A percentile compares a stretch with the other conserved stretches of the same genome.
Evolutionary conservation across 2,888 invertebrate species (phyloP).

Genomic region (Drepana falcataria): DNA sequence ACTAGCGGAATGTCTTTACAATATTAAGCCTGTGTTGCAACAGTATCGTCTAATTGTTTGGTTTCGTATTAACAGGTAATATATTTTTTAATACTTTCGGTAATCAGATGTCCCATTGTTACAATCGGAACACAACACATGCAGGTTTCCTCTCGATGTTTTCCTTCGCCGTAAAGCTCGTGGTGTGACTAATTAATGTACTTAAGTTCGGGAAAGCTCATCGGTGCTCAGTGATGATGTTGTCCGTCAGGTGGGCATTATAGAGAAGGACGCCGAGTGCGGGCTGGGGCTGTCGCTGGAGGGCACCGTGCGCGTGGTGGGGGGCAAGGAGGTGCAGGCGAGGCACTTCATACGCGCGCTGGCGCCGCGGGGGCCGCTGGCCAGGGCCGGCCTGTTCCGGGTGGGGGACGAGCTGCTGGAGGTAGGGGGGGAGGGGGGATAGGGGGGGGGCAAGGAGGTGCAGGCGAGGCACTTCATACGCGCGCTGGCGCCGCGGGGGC

Average conservation of each 20-base stretch:
- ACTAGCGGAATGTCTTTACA: too few species aligned
- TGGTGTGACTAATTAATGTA: too few species aligned
- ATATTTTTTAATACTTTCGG: too few species aligned
- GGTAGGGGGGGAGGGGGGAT: constrained; percentile 56
- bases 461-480: constrained; percentile 95
- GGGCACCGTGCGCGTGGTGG: constrained; percentile 93
- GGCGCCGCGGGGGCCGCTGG: constrained; percentile 92
- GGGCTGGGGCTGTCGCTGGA: constrained; percentile 95
- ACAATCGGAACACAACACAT: too few species aligned
- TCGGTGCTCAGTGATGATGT: too few species aligned
- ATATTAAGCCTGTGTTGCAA: too few species aligned
- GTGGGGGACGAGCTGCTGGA: constrained; percentile 93
- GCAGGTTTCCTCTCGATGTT: too few species aligned
- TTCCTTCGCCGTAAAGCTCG: too few species aligned
- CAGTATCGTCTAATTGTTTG: too few species aligned
- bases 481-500: constrained; percentile 91
- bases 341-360: constrained; percentile 96
- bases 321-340: constrained; percentile 91
- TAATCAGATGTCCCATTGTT: too few species aligned
- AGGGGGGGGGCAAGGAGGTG: not conserved
- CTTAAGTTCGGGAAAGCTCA: too few species aligned
- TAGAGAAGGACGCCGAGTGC: constrained; percentile 89
- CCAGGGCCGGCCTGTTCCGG: constrained; percentile 84
- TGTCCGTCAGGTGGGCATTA: constrained; percentile 84
- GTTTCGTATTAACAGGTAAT: too few species aligned